Base-by-base conservation (phyloP, 2,797 vertebrate species). In the Ctenosaura bakeri region DNA sequence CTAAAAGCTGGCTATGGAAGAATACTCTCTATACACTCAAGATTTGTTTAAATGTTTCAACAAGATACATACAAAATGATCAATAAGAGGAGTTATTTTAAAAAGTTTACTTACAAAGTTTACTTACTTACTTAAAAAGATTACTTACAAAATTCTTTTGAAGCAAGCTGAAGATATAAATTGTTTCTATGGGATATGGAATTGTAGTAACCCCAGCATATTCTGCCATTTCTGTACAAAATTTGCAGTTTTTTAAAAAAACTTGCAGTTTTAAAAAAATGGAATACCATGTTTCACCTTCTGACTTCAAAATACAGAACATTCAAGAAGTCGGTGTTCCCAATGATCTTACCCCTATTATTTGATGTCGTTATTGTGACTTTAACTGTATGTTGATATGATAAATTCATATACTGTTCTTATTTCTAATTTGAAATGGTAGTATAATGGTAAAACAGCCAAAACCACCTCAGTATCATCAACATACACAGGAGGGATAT, bases 211-310 rank as follows among this genome's bases (percentile, higher is more conserved):
- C 69, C 16, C 56, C 14, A 46, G 10, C 74, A 38, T 83, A 56
- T 73, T 56, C 71, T 59, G 46, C 38, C 52, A 38, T 54, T 76
- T 35, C n/a, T 83, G 38, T 62, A 87, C 24, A 83, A 69, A 0
- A 73, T 64, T 26, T 91, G 62, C 29, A 80, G 5, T 90, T 42
- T 42, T n/a, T n/a, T n/a, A 42, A 42, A 94, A 95, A 90, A 88
- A 56, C 8, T 1, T 10, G 46, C 18, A 88, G 73, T 69, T 88
- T 93, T 92, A 91, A 93, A 91, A 95, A 93, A 73, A 88, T 88
- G 88, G 82, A 93, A 66, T 5, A 69, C 90, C 83, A 85, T 78
- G 76, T 77, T 94, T 82, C 86, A 95, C 90, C 93, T 93, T 93
- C 90, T 92, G 92, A 94, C 77, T 86, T 84, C 62, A 85, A 91